Evolutionary conservation across 1,140 invertebrate species (phyloP), one percentile per base, ranked within the genome.

Genomic region (Aricia agestis): DNA sequence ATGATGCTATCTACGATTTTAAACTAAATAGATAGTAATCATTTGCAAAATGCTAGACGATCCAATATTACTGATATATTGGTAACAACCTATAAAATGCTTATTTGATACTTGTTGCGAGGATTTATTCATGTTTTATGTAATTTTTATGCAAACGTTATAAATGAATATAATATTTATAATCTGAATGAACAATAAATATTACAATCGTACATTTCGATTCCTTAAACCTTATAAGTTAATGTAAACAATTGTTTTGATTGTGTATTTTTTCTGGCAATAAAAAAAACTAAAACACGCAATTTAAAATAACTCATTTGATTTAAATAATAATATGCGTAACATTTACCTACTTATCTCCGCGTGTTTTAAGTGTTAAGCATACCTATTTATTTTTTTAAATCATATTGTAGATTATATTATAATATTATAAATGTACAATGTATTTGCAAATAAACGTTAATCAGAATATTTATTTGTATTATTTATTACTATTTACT

Each of bases 351-450:
- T 69, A 61, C 58, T 61, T 61, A 61, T 32, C 68, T 73, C 69
- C 68, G 73, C 72, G 75, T 74, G 75, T 73, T 74, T 72, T 66
- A 72, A 74, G 58, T 72, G 36, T 42, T 76, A 74, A 68, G 72
- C 71, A 82, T 85, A 36, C 36, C 36, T 36, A 82, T 86, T 83
- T 86, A 85, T 88, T 86, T 83, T 86, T 87, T 72, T 88, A 85
- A 79, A 83, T 73, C 73, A 77, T 80, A 74, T 81, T 80, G 77
- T 82, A 82, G 80, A 78, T 79, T 72, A 72, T 79, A 63, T 4
- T 36, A 9, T 36, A 4, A 36, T 36, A n/a, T n/a, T n/a, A n/a
- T 63, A 19, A 52, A 76, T 74, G 75, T 78, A 75, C 78, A 77
- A 81, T 63, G 72, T 75, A 75, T 78, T 80, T 76, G 74, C 71